Evolutionary conservation across 2,113 vertebrate species (phyloP).

Genomic region (Boulengeromyrus knoepffleri): DNA sequence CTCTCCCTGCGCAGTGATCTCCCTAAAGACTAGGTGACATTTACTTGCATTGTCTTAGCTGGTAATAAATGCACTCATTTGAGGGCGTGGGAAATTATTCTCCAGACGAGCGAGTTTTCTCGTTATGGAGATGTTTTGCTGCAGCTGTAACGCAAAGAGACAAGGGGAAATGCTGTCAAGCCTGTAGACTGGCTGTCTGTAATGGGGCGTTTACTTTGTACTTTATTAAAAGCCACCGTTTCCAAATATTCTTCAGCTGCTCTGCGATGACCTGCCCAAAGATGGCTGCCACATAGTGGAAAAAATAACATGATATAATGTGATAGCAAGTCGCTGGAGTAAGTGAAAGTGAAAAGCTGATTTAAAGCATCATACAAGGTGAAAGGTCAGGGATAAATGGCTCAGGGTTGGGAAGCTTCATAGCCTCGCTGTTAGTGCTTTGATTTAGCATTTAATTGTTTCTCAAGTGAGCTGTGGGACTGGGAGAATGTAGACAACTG

Average conservation of each 20-base stretch:
- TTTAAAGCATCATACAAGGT: neutral
- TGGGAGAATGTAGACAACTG: neutral
- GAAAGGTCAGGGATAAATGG: neutral
- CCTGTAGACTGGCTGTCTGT: neutral
- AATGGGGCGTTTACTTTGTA: neutral
- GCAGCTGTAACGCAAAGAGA: neutral
- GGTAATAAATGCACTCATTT: neutral
- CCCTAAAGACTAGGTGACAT: slow-evolving; percentile 8
- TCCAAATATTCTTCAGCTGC: neutral
- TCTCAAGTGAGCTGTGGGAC: neutral
- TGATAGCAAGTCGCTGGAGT: neutral
- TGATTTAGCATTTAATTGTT: neutral
- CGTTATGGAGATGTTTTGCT: neutral
- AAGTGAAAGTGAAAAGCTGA: neutral
- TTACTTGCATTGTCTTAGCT: neutral
- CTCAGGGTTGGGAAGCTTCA: neutral
- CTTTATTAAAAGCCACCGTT: neutral
- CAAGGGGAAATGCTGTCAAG: neutral
- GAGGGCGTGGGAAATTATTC: neutral
- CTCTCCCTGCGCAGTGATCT: neutral
- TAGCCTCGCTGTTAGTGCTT: neutral
- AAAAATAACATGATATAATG: neutral
- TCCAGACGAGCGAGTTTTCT: neutral
- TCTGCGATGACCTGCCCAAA: neutral
- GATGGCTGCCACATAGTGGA: neutral